These are phyloP conservation scores for Phalacrocorax aristotelis DNA, from an alignment of 2,113 vertebrate genomes.

Conservation along the genomic window DNA sequence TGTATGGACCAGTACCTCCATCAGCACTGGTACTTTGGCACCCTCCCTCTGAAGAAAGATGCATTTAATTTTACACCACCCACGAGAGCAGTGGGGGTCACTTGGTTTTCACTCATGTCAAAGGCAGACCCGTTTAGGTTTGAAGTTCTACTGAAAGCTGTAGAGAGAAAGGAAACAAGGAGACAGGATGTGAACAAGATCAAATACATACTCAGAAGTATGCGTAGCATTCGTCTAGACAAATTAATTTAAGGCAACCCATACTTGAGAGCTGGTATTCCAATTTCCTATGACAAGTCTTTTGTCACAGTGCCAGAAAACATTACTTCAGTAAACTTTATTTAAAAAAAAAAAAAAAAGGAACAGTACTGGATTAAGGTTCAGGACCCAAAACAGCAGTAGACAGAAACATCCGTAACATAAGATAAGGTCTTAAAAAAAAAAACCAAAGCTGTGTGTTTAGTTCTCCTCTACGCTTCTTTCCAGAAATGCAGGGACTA, in stretches of 20 bases:
- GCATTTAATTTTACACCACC: background rate
- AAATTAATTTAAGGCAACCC: constrained; percentile 1
- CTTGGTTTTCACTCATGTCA: fast-evolving
- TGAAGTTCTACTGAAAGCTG: background rate
- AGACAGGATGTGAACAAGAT: background rate
- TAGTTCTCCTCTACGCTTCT: background rate
- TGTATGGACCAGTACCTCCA: background rate
- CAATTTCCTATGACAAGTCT: background rate
- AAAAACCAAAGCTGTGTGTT: background rate
- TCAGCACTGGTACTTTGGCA: background rate
- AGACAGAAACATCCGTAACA: background rate
- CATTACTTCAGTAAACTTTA: background rate
- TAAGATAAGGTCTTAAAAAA: background rate
- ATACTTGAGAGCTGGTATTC: background rate
- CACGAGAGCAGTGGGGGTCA: background rate
- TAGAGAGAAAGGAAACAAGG: background rate
- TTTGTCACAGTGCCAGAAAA: background rate
- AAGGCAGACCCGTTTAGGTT: background rate
- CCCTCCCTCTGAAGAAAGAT: background rate
- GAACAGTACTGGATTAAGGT: background rate
- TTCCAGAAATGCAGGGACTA: background rate
- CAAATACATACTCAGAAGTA: background rate
- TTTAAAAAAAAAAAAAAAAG: background rate
- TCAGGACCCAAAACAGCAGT: background rate
- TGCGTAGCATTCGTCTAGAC: background rate